Evolutionary conservation across 2,797 vertebrate species (phyloP), one percentile per base, ranked within the genome.

Genomic region (Pampus argenteus): DNA sequence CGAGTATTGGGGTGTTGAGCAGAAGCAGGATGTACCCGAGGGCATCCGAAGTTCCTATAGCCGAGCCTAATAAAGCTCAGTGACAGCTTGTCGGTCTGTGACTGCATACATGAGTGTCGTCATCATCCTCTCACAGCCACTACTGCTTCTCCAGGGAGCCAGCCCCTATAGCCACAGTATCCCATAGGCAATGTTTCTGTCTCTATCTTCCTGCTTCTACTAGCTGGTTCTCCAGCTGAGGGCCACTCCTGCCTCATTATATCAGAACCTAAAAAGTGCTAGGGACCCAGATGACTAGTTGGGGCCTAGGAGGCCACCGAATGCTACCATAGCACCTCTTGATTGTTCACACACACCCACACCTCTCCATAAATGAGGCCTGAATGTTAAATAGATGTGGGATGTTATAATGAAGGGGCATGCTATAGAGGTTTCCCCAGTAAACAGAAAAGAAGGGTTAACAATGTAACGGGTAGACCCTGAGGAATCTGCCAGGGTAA

Each of bases 231-330:
- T 71, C 76, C 64, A 66, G 36, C 73, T 49, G 55, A 76, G 29
- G 47, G 57, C 40, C 50, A 69, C 77, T 64, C 60, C 55, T 54
- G 48, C 65, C 74, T 86, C 72, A 78, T 88, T 82, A 86, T 72
- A 74, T 38, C 10, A 8, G 52, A 23, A 69, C 40, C 26, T 23
- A 55, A 76, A 79, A 45, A 66, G 52, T 6, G 42, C 42, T 68
- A 36, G 42, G 64, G 49, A 61, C 29, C 18, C 52, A 69, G 38
- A 38, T 70, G 58, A 42, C 36, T 29, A 36, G 31, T 4, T 40
- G 22, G 49, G 22, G 25, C 57, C 69, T 58, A 10, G 20, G 61
- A 68, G 74, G 61, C 44, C 11, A 28, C 18, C 22, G 28, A 56
- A 71, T 0, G 4, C 23, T 22, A 54, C 34, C 23, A 31, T 3